A percentile compares a stretch with the other conserved stretches of the same genome.
Conservation (phyloP, 2,797 vertebrate genomes). For the Myripristis murdjan region DNA sequence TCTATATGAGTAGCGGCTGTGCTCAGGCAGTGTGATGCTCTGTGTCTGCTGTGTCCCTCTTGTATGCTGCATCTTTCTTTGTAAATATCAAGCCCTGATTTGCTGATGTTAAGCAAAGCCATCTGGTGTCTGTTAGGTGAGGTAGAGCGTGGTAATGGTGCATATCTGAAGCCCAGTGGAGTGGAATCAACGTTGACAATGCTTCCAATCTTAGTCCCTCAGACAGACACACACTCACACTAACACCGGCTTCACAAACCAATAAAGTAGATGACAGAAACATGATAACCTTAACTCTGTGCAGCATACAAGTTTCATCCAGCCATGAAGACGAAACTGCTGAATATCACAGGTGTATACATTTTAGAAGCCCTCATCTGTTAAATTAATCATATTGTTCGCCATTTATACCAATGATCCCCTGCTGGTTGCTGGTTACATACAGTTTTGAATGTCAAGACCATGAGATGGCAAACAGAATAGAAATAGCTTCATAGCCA, state of each 20-base stretch:
- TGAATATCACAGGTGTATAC: constrained; percentile 21
- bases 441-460: constrained; percentile 68
- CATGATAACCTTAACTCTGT: not conserved
- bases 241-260: not conserved
- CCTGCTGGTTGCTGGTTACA: constrained; percentile 52
- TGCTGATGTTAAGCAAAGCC: not conserved
- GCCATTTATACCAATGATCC: not conserved
- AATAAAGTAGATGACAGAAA: not conserved
- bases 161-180: not conserved
- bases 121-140: not conserved
- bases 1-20: too few relatives aligned
- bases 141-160: not conserved
- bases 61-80: not conserved
- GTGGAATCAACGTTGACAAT: not conserved
- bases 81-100: too few relatives aligned
- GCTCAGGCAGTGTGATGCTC: too few relatives aligned
- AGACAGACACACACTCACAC: not conserved
- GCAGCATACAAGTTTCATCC: not conserved
- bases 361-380: constrained; percentile 27
- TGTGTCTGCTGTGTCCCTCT: not conserved
- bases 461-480: constrained; percentile 59
- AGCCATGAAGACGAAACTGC: not conserved
- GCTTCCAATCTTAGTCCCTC: not conserved
- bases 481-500: constrained; percentile 55
- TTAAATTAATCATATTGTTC: constrained; percentile 61